These are phyloP conservation scores for Cotesia congregata DNA, from an alignment of 2,888 invertebrate genomes.

Conservation along the genomic window DNA sequence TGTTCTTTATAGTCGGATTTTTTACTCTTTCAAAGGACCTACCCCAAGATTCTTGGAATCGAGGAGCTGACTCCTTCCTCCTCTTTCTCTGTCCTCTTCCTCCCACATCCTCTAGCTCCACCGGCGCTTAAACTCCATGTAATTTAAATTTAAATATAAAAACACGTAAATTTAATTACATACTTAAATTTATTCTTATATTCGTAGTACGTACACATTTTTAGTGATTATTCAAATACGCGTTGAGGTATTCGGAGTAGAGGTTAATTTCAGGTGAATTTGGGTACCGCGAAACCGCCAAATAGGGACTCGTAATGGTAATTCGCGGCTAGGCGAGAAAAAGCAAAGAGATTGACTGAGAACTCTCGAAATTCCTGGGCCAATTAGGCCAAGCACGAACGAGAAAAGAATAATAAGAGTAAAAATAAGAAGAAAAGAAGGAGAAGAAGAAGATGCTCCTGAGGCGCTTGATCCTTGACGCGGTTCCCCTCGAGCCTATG, in stretches of 20 bases:
- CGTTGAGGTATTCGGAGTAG: too few relatives aligned
- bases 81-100: slow-evolving; percentile 25
- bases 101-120: slow-evolving; percentile 38
- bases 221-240: background rate
- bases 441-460: background rate
- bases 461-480: slow-evolving; percentile 50
- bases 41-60: slow-evolving; percentile 64
- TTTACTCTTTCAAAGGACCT: slow-evolving; percentile 58
- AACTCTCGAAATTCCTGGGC: slow-evolving; percentile 59
- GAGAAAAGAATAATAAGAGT: slow-evolving; percentile 6
- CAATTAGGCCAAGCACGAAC: slow-evolving; percentile 58
- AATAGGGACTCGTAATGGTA: slow-evolving; percentile 34
- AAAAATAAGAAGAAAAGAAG: background rate
- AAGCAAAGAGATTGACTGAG: too few relatives aligned
- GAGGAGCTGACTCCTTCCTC: slow-evolving; percentile 48
- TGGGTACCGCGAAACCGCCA: slow-evolving; percentile 18
- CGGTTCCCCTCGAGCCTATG: slow-evolving; percentile 37
- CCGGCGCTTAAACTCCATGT: slow-evolving; percentile 38
- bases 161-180: background rate
- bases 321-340: slow-evolving; percentile 13
- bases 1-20: slow-evolving; percentile 57
- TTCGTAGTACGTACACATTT: background rate
- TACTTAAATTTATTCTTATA: background rate
- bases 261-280: background rate
- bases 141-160: slow-evolving; percentile 29